Evolutionary conservation across 2,888 invertebrate genomes (phyloP), one percentile per base, ranked within the genome.

Genomic region (Chymomyza caudatula): DNA sequence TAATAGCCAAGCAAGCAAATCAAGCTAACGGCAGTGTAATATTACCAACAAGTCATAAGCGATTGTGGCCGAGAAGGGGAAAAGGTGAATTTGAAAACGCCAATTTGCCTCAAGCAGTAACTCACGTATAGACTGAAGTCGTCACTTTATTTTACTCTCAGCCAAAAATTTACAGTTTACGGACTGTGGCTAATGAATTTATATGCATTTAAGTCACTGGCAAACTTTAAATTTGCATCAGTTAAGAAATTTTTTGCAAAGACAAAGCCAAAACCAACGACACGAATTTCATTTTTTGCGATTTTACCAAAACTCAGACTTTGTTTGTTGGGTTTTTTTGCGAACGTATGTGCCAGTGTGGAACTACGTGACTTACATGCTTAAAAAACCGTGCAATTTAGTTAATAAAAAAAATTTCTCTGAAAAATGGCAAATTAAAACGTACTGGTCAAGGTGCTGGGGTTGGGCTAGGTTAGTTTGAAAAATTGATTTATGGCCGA

Each of bases 321-420:
- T 44, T 23, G 15, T n/a, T 51, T 19, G 29, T 49, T 49, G 47
- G 49, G 13, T 49, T 23, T 51, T 23, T n/a, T 57, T 43, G 55
- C 69, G 62, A 63, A 60, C 23, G 20, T 4, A 19, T 51, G 23
- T 23, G 11, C 42, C 25, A 65, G 67, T 62, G 52, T 70, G 42
- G 68, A 52, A 70, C 77, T 80, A 80, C 80, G 80, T 80, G 80
- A 80, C 80, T 80, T 80, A 84, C 84, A 84, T 80, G 65, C 78
- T 74, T 71, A 80, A 80, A 51, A 80, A 80, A 78, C 84, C 78
- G 81, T 78, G 78, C 78, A 11, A 11, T 37, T 37, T 2, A 37
- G 25, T 6, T 25, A 25, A 25, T 25, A 25, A 25, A 25, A 6
- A 1, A 25, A 25, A 25, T n/a, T n/a, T n/a, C n/a, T n/a, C n/a